Base-by-base conservation (phyloP, 2,113 vertebrate genomes). In the Ochotona princeps region DNA sequence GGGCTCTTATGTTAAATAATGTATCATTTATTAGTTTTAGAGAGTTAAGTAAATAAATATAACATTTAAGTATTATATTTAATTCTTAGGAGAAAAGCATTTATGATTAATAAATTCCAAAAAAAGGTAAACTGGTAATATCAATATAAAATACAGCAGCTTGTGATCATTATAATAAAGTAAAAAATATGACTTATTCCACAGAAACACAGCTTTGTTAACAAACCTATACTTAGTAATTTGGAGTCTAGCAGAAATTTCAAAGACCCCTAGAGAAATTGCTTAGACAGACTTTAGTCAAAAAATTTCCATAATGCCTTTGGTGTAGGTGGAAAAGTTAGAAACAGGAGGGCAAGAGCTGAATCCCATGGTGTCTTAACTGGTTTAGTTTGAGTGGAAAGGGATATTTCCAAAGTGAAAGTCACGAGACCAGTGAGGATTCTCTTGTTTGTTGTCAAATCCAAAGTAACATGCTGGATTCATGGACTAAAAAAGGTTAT, bases 11-110 rank as follows among this genome's bases (percentile, higher is more conserved):
- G 12, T 86, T 78, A 81, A 83, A 70, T 49, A 66, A 86, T 83
- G 57, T 63, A 86, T 49, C 15, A 54, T 8, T 83, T 88, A 51
- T 90, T 74, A 74, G 6, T 85, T 92, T 93, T 38, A 73, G 30
- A 72, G 35, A 61, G 49, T 67, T 92, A 79, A 67, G 11, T 82
- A 7, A 70, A n/a, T 26, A 21, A 70, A 70, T 63, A 7, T 72
- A 81, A 66, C 4, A 47, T 75, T 87, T 86, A 72, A 89, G 26
- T 87, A 60, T 80, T 35, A 57, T 10, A 57, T 76, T 87, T 54
- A 61, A 57, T 17, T 57, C 14, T 57, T 18, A 92, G 15, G 67
- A 51, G 26, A 84, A 61, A 83, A 85, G n/a, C n/a, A 67, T 5
- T 49, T 44, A 65, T 14, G 13, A 80, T 49, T 91, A 70, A 69